Percentiles rank a stretch among this genome's conserved stretches.
phyloP scores from a whole-genome alignment of 2,797 vertebrate genomes.

The Lithobates sylvaticus region DNA sequence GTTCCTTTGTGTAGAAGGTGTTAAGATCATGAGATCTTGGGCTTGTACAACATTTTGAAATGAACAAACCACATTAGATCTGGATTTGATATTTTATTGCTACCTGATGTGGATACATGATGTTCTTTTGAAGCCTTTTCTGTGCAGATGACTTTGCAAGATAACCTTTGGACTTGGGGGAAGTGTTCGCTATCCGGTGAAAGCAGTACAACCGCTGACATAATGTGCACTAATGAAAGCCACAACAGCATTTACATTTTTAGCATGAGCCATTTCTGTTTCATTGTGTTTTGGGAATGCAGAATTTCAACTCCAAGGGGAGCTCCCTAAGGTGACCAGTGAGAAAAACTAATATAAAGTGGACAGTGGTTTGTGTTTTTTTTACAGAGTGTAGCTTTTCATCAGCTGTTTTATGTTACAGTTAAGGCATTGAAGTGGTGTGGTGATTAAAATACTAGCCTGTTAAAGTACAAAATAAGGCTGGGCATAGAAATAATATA shows the following conservation, averaged over 20 bases:
- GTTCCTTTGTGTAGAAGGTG: slow-evolving; percentile 21
- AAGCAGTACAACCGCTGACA: slow-evolving; percentile 18
- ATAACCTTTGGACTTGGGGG: slow-evolving; percentile 52
- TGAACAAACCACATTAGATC: slow-evolving; percentile 16
- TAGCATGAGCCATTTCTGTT: neutral
- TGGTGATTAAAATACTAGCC: too few species aligned
- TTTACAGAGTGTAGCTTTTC: too few species aligned
- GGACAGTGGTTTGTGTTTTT: neutral
- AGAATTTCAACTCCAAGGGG: neutral
- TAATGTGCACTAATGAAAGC: slow-evolving; percentile 50
- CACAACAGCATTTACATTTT: slow-evolving; percentile 31
- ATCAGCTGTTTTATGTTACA: neutral
- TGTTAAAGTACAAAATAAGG: too few species aligned
- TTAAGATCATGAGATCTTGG: slow-evolving; percentile 62
- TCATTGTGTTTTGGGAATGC: slow-evolving; percentile 19
- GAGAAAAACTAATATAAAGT: neutral
- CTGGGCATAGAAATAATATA: too few species aligned
- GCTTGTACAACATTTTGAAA: neutral
- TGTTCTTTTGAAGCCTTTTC: slow-evolving; percentile 50
- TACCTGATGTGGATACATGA: slow-evolving; percentile 33
- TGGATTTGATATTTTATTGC: slow-evolving; percentile 41
- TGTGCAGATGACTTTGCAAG: slow-evolving; percentile 24
- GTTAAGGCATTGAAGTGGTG: too few species aligned
- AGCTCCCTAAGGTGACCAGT: slow-evolving; percentile 3
- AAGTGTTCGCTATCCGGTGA: slow-evolving; percentile 34